A percentile compares a stretch with the other conserved stretches of the same genome.
Evolutionary conservation across 2,888 invertebrate species (phyloP).

Genomic region (Sacculina carcini): DNA sequence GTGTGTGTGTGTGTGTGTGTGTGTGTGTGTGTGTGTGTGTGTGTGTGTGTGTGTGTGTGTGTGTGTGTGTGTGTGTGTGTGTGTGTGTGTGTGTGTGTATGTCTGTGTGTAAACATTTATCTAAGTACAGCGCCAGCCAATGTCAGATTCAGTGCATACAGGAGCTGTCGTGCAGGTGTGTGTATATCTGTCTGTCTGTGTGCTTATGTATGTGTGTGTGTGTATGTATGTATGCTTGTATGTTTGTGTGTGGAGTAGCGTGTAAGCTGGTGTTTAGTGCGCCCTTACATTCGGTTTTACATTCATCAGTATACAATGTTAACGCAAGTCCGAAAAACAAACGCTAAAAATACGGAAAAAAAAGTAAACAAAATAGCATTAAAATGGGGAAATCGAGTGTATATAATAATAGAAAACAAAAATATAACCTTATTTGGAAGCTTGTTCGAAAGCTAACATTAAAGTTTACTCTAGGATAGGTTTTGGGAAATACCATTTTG

Average conservation of each 20-base stretch:
- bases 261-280: background rate
- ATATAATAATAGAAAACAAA: background rate
- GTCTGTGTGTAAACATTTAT: background rate
- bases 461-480: background rate
- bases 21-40: background rate
- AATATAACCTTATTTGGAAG: background rate
- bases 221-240: background rate
- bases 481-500: too few species aligned
- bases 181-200: background rate
- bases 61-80: background rate
- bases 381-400: background rate
- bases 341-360: background rate
- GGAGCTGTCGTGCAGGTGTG: background rate
- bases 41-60: background rate
- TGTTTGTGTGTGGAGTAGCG: background rate
- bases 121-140: background rate
- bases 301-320: too few species aligned
- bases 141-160: background rate
- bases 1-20: background rate
- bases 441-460: background rate
- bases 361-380: constrained; percentile 15
- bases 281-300: too few species aligned
- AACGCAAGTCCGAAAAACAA: background rate
- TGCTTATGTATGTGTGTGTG: background rate
- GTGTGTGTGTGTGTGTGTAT: background rate